Evolutionary conservation across 2,888 invertebrate species (phyloP).

Genomic region (Ethmia dodecea): DNA sequence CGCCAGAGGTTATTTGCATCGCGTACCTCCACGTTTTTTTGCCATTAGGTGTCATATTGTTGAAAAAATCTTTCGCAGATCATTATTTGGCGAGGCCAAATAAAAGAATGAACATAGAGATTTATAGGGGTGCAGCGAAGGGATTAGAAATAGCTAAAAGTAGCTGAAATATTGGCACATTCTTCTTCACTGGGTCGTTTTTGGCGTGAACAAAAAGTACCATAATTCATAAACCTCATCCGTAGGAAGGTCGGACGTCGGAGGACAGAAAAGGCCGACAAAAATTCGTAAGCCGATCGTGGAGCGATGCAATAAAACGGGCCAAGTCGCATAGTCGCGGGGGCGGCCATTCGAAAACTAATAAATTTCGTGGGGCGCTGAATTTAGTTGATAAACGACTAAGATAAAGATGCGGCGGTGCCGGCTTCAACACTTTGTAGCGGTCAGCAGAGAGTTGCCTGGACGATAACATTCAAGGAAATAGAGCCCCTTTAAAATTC

Average conservation of each 20-base stretch:
- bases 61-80: conserved; percentile 34
- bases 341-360: conserved; percentile 63
- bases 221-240: conserved; percentile 30
- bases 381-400: conserved; percentile 70
- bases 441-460: conserved; percentile 36
- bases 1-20: conserved; percentile 60
- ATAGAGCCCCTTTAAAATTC: too few relatives aligned
- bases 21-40: conserved; percentile 51
- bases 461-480: conserved; percentile 15
- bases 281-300: conserved; percentile 43
- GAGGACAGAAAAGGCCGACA: conserved; percentile 33
- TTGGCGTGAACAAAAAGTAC: conserved; percentile 24
- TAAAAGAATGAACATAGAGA: too few relatives aligned
- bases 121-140: too few relatives aligned
- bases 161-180: conserved; percentile 5
- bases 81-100: too few relatives aligned
- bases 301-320: conserved; percentile 43
- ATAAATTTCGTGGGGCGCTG: conserved; percentile 65
- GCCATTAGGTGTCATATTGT: conserved; percentile 54
- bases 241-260: conserved; percentile 15
- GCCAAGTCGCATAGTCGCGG: conserved; percentile 45
- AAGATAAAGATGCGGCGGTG: conserved; percentile 51
- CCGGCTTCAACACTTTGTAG: conserved; percentile 36
- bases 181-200: conserved; percentile 15
- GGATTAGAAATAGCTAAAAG: background rate